Evolutionary conservation across 2,888 invertebrate genomes (phyloP).

Genomic region (Plebejus argus): DNA sequence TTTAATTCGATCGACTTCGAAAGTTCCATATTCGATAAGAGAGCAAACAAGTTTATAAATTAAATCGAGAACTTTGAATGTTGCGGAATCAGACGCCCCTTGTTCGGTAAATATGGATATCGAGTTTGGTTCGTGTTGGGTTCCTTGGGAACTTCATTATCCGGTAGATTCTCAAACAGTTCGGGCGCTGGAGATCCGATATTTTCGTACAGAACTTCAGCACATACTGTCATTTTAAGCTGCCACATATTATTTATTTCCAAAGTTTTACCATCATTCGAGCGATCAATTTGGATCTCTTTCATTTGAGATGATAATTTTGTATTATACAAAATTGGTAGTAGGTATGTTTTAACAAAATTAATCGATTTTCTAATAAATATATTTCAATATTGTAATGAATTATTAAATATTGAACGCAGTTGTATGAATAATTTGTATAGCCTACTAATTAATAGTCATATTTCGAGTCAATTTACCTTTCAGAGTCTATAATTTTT

Average conservation of each 20-base stretch:
- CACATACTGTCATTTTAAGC: background rate
- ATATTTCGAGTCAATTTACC: too few relatives aligned
- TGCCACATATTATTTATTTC: background rate
- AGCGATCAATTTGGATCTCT: too few relatives aligned
- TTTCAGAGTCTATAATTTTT: too few relatives aligned
- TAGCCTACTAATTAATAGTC: too few relatives aligned
- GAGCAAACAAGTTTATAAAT: conserved; percentile 75
- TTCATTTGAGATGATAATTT: too few relatives aligned
- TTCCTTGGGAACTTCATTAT: conserved; percentile 39
- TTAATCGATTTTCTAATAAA: too few relatives aligned
- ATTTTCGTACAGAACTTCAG: background rate
- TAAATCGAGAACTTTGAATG: conserved; percentile 72
- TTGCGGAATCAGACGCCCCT: conserved; percentile 66
- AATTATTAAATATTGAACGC: too few relatives aligned
- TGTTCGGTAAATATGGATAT: conserved; percentile 65
- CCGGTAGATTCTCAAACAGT: conserved; percentile 10
- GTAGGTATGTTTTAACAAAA: too few relatives aligned
- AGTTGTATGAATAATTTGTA: too few relatives aligned
- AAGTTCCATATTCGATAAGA: conserved; percentile 58
- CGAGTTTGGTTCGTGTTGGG: conserved; percentile 52
- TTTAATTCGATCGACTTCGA: conserved; percentile 48
- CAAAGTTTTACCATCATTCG: background rate
- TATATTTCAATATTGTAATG: too few relatives aligned
- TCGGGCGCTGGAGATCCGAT: background rate
- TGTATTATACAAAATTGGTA: too few relatives aligned